Base-by-base conservation (phyloP, 2,797 vertebrate genomes). In the Galaxias olidus region DNA sequence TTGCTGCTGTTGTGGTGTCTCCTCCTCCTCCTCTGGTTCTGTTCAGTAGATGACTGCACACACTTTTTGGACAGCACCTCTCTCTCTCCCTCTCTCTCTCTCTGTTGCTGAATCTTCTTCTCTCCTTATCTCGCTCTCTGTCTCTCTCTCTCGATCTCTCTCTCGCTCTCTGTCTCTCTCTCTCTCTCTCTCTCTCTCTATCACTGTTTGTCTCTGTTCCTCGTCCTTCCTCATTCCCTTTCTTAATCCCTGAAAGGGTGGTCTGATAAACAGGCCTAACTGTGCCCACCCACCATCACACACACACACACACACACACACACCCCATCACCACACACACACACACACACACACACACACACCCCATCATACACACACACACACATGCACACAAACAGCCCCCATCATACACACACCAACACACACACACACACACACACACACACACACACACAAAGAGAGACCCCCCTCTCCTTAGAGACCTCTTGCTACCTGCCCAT, bases 31-130 rank as follows among this genome's bases (percentile, higher is more conserved):
- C 6, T 2, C 30, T 30, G 30, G 44, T 71, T 82, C 68, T 69
- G 72, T 65, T 71, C 68, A 63, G 77, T 77, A 77, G 69, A 82
- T 85, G 69, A 46, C 73, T 81, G 72, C 69, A 68, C 72, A 30
- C 30, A 30, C 30, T 6, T 6, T 30, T 2, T 30, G 15, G 12
- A 56, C 68, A 19, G 9, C 12, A 6, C 67, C 66, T 65, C 17
- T 4, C 74, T 74, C 54, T 69, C 53, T 69, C 15, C 60, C 2
- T 59, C 20, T 19, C 52, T 48, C 4, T 18, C 43, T 62, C 53
- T 60, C 20, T 51, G 74, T 30, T 6, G 2, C 30, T 30, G 3
- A 3, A 2, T 30, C 30, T 30, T 6, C 6, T 6, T 30, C 30
- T 30, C 30, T 30, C 30, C 6, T 6, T 30, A 2, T 30, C 30